Evolutionary conservation across 2,797 vertebrate species (phyloP).

Genomic region (Urosaurus nigricauda): DNA sequence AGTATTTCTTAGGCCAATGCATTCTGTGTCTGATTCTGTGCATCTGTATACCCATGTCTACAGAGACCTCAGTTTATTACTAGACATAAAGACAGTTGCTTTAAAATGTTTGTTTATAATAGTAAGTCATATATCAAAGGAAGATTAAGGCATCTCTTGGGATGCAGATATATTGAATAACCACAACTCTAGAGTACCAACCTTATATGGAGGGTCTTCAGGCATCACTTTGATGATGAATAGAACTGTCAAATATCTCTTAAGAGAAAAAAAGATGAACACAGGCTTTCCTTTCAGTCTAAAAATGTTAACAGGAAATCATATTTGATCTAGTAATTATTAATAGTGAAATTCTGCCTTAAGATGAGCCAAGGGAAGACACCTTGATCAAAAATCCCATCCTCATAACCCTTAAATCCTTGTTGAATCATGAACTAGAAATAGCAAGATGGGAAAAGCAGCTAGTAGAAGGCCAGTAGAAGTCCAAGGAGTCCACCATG

Average conservation of each 20-base stretch:
- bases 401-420: background rate
- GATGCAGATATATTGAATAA: background rate
- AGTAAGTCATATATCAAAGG: background rate
- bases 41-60: background rate
- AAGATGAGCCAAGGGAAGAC: background rate
- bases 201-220: background rate
- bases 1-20: background rate
- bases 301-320: background rate
- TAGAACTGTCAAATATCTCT: background rate
- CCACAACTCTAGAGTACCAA: background rate
- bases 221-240: constrained; percentile 7
- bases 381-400: background rate
- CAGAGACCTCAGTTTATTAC: background rate
- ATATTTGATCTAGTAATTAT: background rate
- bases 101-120: constrained; percentile 6
- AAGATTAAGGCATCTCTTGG: background rate
- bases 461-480: background rate
- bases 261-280: background rate
- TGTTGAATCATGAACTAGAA: background rate
- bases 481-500: too few species aligned
- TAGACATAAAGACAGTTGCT: background rate
- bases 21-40: background rate
- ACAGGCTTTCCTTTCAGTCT: background rate
- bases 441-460: background rate
- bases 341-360: background rate